Percentiles rank a stretch among this genome's conserved stretches.
phyloP scores from a whole-genome alignment of 2,888 invertebrate species.

The Steinernema hermaphroditum region DNA sequence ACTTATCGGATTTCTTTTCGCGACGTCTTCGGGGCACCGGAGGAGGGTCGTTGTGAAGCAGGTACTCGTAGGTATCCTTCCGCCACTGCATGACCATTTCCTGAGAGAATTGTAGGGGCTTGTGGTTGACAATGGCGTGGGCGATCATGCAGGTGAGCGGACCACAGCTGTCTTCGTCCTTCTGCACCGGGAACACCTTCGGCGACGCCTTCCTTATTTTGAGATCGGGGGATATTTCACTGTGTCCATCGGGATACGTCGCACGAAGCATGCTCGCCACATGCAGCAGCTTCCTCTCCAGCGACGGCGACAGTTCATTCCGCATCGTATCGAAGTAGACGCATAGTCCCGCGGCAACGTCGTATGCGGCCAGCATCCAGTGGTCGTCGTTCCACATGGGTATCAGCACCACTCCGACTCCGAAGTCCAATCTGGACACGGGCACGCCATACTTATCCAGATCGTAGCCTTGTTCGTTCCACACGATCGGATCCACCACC shows the following conservation, averaged over 20 bases:
- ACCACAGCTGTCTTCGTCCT: conserved; percentile 14
- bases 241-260: neutral
- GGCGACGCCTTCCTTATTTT: neutral
- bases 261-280: neutral
- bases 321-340: conserved; percentile 21
- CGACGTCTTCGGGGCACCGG: neutral
- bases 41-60: neutral
- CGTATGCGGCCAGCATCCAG: neutral
- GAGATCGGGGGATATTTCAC: neutral
- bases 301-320: neutral
- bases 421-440: neutral
- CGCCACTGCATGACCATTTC: neutral
- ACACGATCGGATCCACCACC: conserved; percentile 13
- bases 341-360: neutral
- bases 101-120: neutral
- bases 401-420: neutral
- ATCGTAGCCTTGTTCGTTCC: neutral
- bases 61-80: neutral
- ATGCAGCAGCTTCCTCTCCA: neutral
- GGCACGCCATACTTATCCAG: conserved; percentile 5
- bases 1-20: neutral
- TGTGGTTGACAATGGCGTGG: neutral
- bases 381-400: neutral
- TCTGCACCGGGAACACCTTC: neutral
- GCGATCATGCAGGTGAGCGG: conserved; percentile 17